Percentiles rank a stretch among this genome's conserved stretches.
Conservation (phyloP, 2,113 vertebrate species). For the Atrichornis clamosus region DNA sequence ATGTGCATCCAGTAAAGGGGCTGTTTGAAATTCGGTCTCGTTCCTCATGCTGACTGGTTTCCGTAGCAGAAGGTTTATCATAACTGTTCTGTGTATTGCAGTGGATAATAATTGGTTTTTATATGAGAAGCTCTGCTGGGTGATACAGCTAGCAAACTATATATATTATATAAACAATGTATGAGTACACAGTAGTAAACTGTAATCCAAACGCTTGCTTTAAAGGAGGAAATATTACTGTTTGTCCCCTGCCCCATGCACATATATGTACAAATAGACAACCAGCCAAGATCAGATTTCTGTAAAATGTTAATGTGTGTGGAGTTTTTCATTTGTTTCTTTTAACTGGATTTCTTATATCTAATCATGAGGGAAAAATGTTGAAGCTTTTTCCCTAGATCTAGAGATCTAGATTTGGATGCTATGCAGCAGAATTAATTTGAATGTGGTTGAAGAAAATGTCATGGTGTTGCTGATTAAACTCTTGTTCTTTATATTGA, state of each 20-base stretch:
- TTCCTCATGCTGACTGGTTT: fast-evolving
- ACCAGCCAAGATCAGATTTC: too few species aligned
- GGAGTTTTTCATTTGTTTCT: fast-evolving
- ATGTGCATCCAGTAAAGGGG: fast-evolving
- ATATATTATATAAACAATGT: fast-evolving
- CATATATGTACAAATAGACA: fast-evolving
- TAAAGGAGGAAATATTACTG: fast-evolving
- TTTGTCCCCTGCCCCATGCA: fast-evolving
- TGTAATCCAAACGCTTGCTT: fast-evolving
- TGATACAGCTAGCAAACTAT: background rate
- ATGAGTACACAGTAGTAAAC: fast-evolving
- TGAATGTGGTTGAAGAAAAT: background rate
- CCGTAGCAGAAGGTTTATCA: fast-evolving
- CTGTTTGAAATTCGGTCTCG: fast-evolving
- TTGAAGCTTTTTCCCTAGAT: fast-evolving
- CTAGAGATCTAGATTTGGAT: background rate
- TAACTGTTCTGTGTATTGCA: fast-evolving
- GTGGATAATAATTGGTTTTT: fast-evolving
- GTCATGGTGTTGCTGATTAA: background rate
- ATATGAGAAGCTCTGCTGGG: fast-evolving
- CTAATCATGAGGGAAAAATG: fast-evolving
- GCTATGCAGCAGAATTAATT: background rate
- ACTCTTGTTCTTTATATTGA: background rate
- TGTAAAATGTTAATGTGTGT: background rate
- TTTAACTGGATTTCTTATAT: background rate